Evolutionary conservation across 2,113 vertebrate genomes (phyloP).

Genomic region (Hydrochoerus hydrochaeris): DNA sequence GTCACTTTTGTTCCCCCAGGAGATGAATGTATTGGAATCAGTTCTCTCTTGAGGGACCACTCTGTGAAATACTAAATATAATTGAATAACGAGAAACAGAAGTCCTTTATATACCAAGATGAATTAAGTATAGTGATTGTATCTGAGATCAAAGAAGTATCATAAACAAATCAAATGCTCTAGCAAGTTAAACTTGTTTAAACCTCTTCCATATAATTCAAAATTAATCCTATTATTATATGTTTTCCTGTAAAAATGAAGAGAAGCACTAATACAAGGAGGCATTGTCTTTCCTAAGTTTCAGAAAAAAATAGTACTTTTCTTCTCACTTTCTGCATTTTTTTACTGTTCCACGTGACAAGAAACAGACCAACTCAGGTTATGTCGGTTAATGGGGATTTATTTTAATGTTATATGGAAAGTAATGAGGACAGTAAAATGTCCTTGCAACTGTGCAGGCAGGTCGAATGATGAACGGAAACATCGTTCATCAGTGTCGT

Average conservation of each 20-base stretch:
- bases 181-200: slow-evolving; percentile 54
- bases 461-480: neutral
- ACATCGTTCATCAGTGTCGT: neutral
- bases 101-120: slow-evolving; percentile 51
- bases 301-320: neutral
- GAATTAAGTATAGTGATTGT: slow-evolving; percentile 76
- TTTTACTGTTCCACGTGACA: neutral
- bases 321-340: neutral
- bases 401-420: slow-evolving; percentile 15
- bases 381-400: neutral
- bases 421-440: neutral
- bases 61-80: slow-evolving; percentile 65
- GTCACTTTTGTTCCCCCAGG: neutral
- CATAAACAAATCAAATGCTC: slow-evolving; percentile 77
- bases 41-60: slow-evolving; percentile 16
- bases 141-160: slow-evolving; percentile 70
- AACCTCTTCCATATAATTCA: neutral
- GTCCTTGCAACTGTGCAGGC: neutral
- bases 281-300: neutral
- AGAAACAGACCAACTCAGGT: neutral
- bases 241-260: neutral
- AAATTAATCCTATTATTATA: neutral
- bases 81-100: slow-evolving; percentile 45
- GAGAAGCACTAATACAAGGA: neutral
- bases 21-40: neutral